phyloP scores from a whole-genome alignment of 2,113 vertebrate species.

The Corythoichthys intestinalis region DNA sequence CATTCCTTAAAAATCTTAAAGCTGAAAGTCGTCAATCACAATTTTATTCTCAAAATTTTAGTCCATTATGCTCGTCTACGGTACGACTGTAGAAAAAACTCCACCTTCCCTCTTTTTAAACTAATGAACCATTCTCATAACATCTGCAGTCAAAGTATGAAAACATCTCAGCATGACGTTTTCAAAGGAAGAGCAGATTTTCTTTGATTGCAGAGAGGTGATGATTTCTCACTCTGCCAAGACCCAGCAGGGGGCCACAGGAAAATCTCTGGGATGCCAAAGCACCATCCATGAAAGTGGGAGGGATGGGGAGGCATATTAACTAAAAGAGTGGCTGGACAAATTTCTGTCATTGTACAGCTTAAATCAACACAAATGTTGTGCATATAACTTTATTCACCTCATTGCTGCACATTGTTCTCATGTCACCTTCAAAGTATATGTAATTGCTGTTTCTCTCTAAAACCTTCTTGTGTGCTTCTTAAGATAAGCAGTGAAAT shows the following conservation, averaged over 20 bases:
- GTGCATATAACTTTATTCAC: neutral
- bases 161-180: slow-evolving; percentile 19
- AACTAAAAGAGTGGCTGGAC: neutral
- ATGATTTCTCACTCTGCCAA: slow-evolving; percentile 55
- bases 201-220: slow-evolving; percentile 40
- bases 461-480: neutral
- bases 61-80: too few species aligned
- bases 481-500: neutral
- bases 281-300: slow-evolving; percentile 51
- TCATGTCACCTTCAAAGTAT: neutral
- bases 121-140: neutral
- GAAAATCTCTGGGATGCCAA: slow-evolving; percentile 22
- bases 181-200: slow-evolving; percentile 35
- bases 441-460: neutral
- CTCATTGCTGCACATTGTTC: neutral
- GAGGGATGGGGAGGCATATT: slow-evolving; percentile 1
- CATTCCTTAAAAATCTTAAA: too few species aligned
- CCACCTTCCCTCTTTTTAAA: neutral
- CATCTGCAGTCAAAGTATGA: slow-evolving; percentile 9
- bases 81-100: neutral
- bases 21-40: too few species aligned
- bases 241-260: slow-evolving; percentile 36
- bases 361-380: neutral
- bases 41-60: too few species aligned
- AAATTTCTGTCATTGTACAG: slow-evolving; percentile 9